Evolutionary conservation across 2,113 vertebrate species (phyloP), one percentile per base, ranked within the genome.

Genomic region (Muscicapa adusta): DNA sequence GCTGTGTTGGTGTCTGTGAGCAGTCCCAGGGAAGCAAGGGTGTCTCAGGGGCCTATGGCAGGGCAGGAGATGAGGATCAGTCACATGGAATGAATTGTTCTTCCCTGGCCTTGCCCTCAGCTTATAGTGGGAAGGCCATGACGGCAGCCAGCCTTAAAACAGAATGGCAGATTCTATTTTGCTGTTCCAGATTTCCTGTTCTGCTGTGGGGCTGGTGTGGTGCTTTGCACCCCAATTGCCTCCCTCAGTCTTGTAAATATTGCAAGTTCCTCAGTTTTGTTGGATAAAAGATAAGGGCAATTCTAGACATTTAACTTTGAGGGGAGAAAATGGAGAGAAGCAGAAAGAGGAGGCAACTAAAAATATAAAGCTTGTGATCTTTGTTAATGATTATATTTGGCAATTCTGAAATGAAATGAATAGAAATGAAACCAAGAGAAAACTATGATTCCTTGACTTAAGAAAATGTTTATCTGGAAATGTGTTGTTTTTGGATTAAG

Each of bases 311-410:
- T 92, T 77, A 65, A 26, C 17, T 40, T 61, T 71, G 56, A 38
- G 25, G 33, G 31, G 17, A 18, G 28, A 14, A 79, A 82, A 92
- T 76, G 50, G 54, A 83, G 42, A 86, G 70, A 93, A 77, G 45
- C n/a, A 13, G 43, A 45, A 45, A 45, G 67, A 85, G 54, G 72
- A 89, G 68, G 81, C 3, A 3, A 74, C 91, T 94, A 89, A 96
- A 94, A 92, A 89, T 92, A 92, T 36, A 78, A 74, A 84, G 13
- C 87, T 95, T 89, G 80, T 94, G 84, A 87, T 95, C 54, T 77
- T 63, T 74, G 33, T 70, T 74, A 67, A 81, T 63, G 56, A 57
- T 76, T 92, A 25, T 81, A 81, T 89, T 81, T 84, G 77, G 34
- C 18, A 28, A 53, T 84, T 92, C 68, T 58, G 38, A 48, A 48